phyloP scores from a whole-genome alignment of 1,140 invertebrate genomes.

The Pinna nobilis region DNA sequence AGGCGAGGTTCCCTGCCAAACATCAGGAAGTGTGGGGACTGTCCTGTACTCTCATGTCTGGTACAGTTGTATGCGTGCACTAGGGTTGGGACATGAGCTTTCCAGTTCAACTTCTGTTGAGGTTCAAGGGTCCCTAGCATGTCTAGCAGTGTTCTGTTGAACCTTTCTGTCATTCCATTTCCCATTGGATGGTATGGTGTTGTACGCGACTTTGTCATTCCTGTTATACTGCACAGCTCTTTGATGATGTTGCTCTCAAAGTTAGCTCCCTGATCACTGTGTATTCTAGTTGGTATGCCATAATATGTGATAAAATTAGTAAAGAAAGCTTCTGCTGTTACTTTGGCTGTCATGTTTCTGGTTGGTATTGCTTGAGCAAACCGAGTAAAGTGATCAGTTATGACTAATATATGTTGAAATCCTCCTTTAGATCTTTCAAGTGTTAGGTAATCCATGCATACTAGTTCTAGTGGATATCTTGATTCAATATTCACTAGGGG shows the following conservation, averaged over 20 bases:
- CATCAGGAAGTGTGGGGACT: conserved; percentile 20
- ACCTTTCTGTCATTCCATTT: background rate
- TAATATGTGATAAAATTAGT: conserved; percentile 62
- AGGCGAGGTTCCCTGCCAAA: conserved; percentile 30
- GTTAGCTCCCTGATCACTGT: conserved; percentile 67
- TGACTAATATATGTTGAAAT: conserved; percentile 38
- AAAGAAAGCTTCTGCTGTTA: conserved; percentile 64
- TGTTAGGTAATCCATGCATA: conserved; percentile 4
- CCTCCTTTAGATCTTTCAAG: conserved; percentile 11
- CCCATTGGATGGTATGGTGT: background rate
- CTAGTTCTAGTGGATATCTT: background rate
- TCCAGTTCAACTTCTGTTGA: background rate
- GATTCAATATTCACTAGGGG: background rate
- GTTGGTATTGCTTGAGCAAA: conserved; percentile 48
- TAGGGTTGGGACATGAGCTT: background rate
- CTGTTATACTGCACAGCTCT: conserved; percentile 28
- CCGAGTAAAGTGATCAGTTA: conserved; percentile 56
- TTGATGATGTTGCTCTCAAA: conserved; percentile 36
- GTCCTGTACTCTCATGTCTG: background rate
- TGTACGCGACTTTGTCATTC: conserved; percentile 11
- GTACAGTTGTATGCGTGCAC: background rate
- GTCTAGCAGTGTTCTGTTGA: background rate
- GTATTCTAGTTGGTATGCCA: conserved; percentile 67
- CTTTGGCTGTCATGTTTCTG: conserved; percentile 46
- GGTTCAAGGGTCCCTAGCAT: background rate